Conservation (phyloP, 1,140 invertebrate genomes). For the Trichonephila clavipes region DNA sequence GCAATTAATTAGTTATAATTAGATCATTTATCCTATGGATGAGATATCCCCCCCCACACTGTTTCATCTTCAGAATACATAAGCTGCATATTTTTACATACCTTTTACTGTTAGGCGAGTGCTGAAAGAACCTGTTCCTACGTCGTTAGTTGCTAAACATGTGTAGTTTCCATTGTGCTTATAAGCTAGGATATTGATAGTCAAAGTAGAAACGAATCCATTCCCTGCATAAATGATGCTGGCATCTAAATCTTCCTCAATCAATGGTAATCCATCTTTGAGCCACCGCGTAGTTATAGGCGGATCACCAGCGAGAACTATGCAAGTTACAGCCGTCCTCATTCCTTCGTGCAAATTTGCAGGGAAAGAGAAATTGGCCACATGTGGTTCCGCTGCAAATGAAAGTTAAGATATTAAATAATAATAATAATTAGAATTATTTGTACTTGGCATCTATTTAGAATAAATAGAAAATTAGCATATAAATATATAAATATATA, state of each 20-base stretch:
- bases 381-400: slow-evolving; percentile 84
- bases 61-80: too few relatives aligned
- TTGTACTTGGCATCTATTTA: too few relatives aligned
- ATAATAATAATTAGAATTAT: neutral
- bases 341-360: slow-evolving; percentile 84
- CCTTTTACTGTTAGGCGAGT: slow-evolving; percentile 78
- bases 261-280: slow-evolving; percentile 83
- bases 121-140: slow-evolving; percentile 82
- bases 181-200: slow-evolving; percentile 80
- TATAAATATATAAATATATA: too few relatives aligned
- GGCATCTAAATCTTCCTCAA: slow-evolving; percentile 65
- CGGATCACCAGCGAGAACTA: slow-evolving; percentile 81
- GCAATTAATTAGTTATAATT: too few relatives aligned
- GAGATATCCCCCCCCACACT: too few relatives aligned
- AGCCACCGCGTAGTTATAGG: slow-evolving; percentile 83
- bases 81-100: neutral
- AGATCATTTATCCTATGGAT: too few relatives aligned
- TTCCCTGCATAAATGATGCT: slow-evolving; percentile 74
- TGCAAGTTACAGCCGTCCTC: slow-evolving; percentile 83
- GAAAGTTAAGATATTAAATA: neutral
- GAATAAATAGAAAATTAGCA: too few relatives aligned
- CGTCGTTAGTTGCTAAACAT: slow-evolving; percentile 83
- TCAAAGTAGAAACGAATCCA: slow-evolving; percentile 81
- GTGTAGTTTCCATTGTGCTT: slow-evolving; percentile 84
- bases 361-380: slow-evolving; percentile 84